phyloP scores from a whole-genome alignment of 2,113 vertebrate species.

The Proteles cristata region DNA sequence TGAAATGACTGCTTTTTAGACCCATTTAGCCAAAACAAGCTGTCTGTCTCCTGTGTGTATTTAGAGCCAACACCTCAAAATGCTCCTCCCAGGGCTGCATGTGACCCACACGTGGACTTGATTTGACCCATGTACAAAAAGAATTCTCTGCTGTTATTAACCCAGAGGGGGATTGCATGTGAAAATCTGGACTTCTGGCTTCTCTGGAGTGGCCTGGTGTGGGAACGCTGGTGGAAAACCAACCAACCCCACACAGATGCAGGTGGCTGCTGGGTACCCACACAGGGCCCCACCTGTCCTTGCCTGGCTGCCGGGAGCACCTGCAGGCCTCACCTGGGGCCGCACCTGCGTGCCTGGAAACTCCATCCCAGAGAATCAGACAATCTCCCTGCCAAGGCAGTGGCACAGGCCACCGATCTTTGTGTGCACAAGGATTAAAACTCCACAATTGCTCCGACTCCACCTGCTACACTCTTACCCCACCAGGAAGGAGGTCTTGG shows the following conservation, averaged over 20 bases:
- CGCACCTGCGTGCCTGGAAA: background rate
- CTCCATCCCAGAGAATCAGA: background rate
- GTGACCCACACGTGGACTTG: background rate
- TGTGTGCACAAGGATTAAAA: background rate
- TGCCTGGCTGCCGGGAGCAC: background rate
- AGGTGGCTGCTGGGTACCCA: background rate
- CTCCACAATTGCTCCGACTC: background rate
- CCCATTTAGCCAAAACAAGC: conserved; percentile 31
- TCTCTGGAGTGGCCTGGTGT: background rate
- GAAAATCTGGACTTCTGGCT: background rate
- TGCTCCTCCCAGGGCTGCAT: background rate
- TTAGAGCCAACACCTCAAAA: conserved; percentile 12
- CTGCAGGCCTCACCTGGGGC: background rate
- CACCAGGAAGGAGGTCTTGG: background rate
- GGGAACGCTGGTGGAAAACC: background rate
- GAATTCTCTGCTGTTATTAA: background rate
- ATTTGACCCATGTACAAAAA: background rate
- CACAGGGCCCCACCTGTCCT: background rate
- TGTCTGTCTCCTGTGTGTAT: background rate
- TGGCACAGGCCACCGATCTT: background rate
- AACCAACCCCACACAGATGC: fast-evolving
- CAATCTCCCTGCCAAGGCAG: background rate
- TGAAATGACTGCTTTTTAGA: conserved; percentile 15
- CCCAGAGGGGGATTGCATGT: background rate
- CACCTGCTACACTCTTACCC: background rate